Evolutionary conservation across 2,888 invertebrate species (phyloP).

Genomic region (Drosophila acutilabella): DNA sequence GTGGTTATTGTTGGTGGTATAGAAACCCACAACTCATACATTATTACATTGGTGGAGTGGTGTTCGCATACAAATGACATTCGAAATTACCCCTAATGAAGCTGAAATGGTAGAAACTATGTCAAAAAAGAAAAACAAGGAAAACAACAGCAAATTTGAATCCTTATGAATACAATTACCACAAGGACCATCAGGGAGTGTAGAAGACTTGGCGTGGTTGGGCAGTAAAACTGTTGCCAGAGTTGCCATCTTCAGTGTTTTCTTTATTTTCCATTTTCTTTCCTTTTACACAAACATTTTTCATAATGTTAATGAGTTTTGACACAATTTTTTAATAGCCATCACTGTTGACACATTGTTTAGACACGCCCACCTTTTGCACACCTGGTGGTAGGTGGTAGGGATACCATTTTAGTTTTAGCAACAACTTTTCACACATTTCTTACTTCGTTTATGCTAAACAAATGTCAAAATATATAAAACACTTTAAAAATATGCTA

Average conservation of each 20-base stretch:
- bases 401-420: neutral
- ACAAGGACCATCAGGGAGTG: conserved; percentile 1
- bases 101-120: conserved; percentile 40
- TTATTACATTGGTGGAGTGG: conserved; percentile 20
- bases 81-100: conserved; percentile 71
- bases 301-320: conserved; percentile 65
- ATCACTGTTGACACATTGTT: conserved; percentile 57
- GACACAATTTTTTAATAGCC: conserved; percentile 9
- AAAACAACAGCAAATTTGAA: conserved; percentile 12
- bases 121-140: conserved; percentile 9
- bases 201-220: neutral
- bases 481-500: conserved; percentile 27
- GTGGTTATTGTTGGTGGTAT: neutral
- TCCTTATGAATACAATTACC: conserved; percentile 59
- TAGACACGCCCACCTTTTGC: conserved; percentile 1
- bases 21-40: conserved; percentile 30
- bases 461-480: neutral
- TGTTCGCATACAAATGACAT: conserved; percentile 62
- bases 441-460: conserved; percentile 28
- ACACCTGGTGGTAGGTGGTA: accelerated
- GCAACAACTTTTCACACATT: conserved; percentile 25
- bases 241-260: conserved; percentile 30
- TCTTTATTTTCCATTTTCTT: neutral
- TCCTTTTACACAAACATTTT: conserved; percentile 7
- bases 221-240: conserved; percentile 23